Base-by-base conservation (phyloP, 2,888 invertebrate species). In the Mythimna pallens region DNA sequence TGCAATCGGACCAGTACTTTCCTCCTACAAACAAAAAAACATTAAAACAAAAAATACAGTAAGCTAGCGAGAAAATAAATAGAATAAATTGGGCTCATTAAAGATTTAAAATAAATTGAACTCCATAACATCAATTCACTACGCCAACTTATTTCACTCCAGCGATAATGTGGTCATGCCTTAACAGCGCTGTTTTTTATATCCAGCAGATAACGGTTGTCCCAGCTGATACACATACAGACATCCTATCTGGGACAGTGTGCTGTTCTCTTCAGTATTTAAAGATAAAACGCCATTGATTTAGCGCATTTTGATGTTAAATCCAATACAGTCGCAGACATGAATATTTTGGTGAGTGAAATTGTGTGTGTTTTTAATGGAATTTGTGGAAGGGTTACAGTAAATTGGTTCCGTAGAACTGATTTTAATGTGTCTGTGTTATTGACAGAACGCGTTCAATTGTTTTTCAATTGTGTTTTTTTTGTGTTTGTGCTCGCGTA, bases 181-280 rank as follows among this genome's bases (percentile, higher is more conserved):
- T 67, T 76, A 64, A 80, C 20, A 30, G 0, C 55, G 20, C n/a
- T 67, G 58, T 80, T 78, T 78, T 30, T 81, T 68, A 81, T 78
- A 74, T 62, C 59, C 65, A 30, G 2, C 61, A 81, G 75, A 81
- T 81, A 81, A 81, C 82, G 81, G 81, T 34, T 3, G 34, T 47
- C 4, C 52, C 82, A 81, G 66, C 75, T 78, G 74, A 82, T 73
- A 52, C 52, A 72, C 70, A 83, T 66, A 84, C 82, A 84, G 76
- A 84, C 82, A 82, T 59, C 30, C 17, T 43, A 84, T 64, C 71
- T 83, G 80, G 77, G 80, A 10, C 70, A 68, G 34, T n/a, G 73
- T 63, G 73, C 75, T 79, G 73, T 74, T 68, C 68, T 69, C 52
- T 14, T 1, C 14, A 3, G 66, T 80, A 82, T 84, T 82, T 84